phyloP scores from a whole-genome alignment of 2,113 vertebrate genomes.

The Fregata magnificens region DNA sequence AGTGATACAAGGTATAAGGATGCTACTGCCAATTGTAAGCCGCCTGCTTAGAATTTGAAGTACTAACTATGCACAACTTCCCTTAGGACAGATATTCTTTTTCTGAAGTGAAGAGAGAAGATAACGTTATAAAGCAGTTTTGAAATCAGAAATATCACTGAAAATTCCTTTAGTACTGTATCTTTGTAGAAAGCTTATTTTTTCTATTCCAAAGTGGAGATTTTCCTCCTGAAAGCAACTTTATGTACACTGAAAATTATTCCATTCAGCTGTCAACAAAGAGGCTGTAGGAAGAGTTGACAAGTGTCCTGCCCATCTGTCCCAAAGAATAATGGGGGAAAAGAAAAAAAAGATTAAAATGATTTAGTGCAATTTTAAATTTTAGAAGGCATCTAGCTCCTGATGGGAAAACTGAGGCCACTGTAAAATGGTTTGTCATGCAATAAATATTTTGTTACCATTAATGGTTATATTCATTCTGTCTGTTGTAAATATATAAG shows the following conservation, averaged over 20 bases:
- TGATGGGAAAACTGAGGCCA: not conserved
- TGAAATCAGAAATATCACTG: not conserved
- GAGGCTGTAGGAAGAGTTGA: not conserved
- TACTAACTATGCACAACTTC: not conserved
- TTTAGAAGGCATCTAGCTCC: not conserved
- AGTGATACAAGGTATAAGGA: not conserved
- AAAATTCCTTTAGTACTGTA: not conserved
- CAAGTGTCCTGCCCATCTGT: constrained; percentile 43
- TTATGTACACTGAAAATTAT: not conserved
- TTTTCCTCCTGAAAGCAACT: not conserved
- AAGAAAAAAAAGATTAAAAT: not conserved
- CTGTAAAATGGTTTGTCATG: not conserved
- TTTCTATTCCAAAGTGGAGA: not conserved
- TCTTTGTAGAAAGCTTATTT: not conserved
- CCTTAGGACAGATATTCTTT: not conserved
- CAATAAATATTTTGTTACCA: not conserved
- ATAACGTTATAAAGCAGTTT: not conserved
- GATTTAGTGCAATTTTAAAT: not conserved
- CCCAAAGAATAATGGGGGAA: not conserved
- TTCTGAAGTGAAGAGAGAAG: not conserved
- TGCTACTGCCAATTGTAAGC: not conserved
- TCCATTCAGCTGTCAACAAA: not conserved
- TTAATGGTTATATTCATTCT: not conserved
- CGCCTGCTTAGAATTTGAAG: not conserved
- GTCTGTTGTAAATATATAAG: not conserved